Conservation (phyloP, 2,113 vertebrate species). For the Pterocles gutturalis region DNA sequence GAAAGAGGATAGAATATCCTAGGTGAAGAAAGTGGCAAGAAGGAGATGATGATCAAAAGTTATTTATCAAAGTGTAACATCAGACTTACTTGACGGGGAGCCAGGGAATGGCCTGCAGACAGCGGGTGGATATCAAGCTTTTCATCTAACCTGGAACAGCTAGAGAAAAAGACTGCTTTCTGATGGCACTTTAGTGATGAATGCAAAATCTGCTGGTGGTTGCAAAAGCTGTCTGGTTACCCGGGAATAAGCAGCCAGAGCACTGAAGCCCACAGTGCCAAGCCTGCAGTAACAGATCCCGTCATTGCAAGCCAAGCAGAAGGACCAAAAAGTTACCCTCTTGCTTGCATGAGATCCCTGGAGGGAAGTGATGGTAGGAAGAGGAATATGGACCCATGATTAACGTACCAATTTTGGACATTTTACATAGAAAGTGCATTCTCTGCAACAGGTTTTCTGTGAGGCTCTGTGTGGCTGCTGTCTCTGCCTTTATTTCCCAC, state of each 20-base stretch:
- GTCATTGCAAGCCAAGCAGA: not conserved
- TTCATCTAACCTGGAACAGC: not conserved
- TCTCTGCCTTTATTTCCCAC: not conserved
- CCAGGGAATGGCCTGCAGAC: not conserved
- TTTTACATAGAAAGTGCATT: not conserved
- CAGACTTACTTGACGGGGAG: not conserved
- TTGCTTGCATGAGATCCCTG: not conserved
- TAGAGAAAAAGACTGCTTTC: not conserved
- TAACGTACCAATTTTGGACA: not conserved
- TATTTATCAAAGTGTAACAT: conserved; percentile 5
- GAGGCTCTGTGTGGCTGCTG: not conserved
- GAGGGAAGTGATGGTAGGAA: not conserved
- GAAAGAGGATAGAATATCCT: not conserved
- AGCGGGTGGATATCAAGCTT: not conserved
- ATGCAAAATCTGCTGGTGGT: not conserved
- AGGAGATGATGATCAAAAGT: not conserved
- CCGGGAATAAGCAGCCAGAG: not conserved
- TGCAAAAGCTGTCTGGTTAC: not conserved
- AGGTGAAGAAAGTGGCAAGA: conserved; percentile 12
- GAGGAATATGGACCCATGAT: not conserved
- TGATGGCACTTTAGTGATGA: not conserved
- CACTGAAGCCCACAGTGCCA: not conserved
- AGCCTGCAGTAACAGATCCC: not conserved
- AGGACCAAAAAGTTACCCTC: not conserved
- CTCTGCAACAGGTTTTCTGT: not conserved